Conservation (phyloP, 92 coral and sea anemone species). For the Parazoanthus atlanticus region DNA sequence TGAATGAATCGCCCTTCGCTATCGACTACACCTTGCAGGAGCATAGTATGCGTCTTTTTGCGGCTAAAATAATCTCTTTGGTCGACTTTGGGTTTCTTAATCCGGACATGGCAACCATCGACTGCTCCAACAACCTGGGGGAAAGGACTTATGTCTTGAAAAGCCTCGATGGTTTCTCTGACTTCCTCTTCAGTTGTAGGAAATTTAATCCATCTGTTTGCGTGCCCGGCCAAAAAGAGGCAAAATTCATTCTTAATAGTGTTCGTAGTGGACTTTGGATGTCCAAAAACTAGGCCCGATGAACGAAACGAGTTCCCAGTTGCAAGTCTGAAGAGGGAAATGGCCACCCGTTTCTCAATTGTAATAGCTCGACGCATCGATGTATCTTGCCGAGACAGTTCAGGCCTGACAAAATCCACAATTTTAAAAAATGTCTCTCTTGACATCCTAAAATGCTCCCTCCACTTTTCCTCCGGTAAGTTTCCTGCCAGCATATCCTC, state of each 20-base stretch:
- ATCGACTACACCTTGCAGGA: slow-evolving; percentile 19
- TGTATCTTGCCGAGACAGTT: slow-evolving; percentile 44
- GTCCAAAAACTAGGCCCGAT: slow-evolving; percentile 40
- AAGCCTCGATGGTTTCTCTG: slow-evolving; percentile 15
- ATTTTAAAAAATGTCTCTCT: slow-evolving; percentile 14
- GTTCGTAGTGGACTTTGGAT: slow-evolving; percentile 43
- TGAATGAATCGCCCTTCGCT: slow-evolving; percentile 3
- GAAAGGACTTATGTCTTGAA: slow-evolving; percentile 33
- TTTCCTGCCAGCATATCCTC: slow-evolving; percentile 12
- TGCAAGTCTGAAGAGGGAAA: slow-evolving; percentile 36
- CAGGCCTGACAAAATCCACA: slow-evolving; percentile 52
- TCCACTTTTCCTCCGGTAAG: slow-evolving; percentile 47
- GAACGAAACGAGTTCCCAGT: slow-evolving; percentile 36
- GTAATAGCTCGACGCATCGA: slow-evolving; percentile 33
- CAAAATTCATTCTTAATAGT: slow-evolving; percentile 46
- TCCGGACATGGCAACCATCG: too few relatives aligned
- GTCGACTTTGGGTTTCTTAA: too few relatives aligned
- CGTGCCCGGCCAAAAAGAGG: slow-evolving; percentile 17
- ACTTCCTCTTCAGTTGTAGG: slow-evolving; percentile 34
- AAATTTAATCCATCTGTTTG: slow-evolving; percentile 29
- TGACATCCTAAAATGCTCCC: slow-evolving; percentile 38
- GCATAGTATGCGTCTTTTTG: neutral
- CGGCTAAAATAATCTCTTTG: neutral
- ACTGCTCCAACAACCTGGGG: slow-evolving; percentile 29
- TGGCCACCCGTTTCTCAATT: slow-evolving; percentile 42